Conservation (phyloP, 1,140 invertebrate genomes). For the Ceratina calcarata region DNA sequence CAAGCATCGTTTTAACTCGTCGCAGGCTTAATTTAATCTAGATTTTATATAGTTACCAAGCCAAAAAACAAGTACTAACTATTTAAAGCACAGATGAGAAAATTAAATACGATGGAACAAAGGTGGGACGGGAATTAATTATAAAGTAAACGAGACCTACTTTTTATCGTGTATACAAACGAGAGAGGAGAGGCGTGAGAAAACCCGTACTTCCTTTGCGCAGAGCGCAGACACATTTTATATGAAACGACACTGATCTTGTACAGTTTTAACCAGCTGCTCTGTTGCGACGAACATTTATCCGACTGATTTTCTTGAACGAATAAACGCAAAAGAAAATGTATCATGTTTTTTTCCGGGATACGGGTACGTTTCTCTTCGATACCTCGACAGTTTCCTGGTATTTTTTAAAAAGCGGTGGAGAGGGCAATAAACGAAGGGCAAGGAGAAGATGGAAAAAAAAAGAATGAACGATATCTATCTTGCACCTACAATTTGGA, state of each 20-base stretch:
- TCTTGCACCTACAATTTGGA: slow-evolving; percentile 40
- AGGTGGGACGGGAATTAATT: neutral
- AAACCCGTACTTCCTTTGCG: slow-evolving; percentile 43
- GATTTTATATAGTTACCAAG: slow-evolving; percentile 74
- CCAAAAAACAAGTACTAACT: slow-evolving; percentile 72
- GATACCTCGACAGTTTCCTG: slow-evolving; percentile 63
- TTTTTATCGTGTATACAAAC: slow-evolving; percentile 41
- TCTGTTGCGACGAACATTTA: slow-evolving; percentile 26
- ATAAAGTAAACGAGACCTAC: slow-evolving; percentile 34
- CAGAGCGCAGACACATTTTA: slow-evolving; percentile 32
- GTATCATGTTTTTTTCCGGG: slow-evolving; percentile 19
- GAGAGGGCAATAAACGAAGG: slow-evolving; percentile 21
- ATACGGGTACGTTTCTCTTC: slow-evolving; percentile 58
- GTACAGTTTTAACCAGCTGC: slow-evolving; percentile 46
- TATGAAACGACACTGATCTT: slow-evolving; percentile 45
- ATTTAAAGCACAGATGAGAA: slow-evolving; percentile 47
- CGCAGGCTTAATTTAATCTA: slow-evolving; percentile 69
- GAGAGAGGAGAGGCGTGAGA: slow-evolving; percentile 2
- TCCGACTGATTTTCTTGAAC: slow-evolving; percentile 22
- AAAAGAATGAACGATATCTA: slow-evolving; percentile 7
- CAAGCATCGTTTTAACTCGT: slow-evolving; percentile 10
- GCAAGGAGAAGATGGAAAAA: neutral
- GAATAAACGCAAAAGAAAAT: slow-evolving; percentile 9
- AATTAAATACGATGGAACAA: slow-evolving; percentile 28
- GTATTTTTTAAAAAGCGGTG: slow-evolving; percentile 62